Evolutionary conservation across 2,113 vertebrate species (phyloP), one percentile per base, ranked within the genome.

Genomic region (Tympanuchus pallidicinctus): DNA sequence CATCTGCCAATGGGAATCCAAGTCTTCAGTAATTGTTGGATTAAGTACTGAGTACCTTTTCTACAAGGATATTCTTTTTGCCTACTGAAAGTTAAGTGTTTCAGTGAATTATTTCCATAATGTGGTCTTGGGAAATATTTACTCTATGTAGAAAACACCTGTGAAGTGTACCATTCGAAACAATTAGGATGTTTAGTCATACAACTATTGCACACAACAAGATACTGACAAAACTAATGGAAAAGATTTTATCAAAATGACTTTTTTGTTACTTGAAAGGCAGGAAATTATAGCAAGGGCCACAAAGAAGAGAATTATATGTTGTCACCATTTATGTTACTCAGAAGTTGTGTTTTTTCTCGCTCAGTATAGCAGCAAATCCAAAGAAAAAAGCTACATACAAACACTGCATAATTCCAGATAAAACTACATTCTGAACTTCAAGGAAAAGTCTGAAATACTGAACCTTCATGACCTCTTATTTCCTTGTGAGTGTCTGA

Each of bases 291-390:
- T 73, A 93, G 80, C 82, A 95, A 94, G 91, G 88, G 86, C 88
- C 96, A 80, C 97, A 98, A 98, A 86, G 85, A 90, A 83, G 93
- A 91, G 95, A 95, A 94, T 95, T 88, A 77, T 32, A 77, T 43
- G 75, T 98, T 98, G 97, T 91, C 94, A 97, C 97, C 91, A 96
- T 97, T 98, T 96, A 92, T 90, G 97, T 97, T 90, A 56, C 94
- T 93, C 67, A 78, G 92, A 76, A 93, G 70, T 81, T 96, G 40
- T 88, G 76, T 76, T 97, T 97, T 96, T 88, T 80, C 66, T 47
- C 88, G 66, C 90, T 97, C 67, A 88, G 47, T 70, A 76, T 86
- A 95, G 76, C 76, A 96, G 86, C 45, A 95, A 91, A 90, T 97
- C 95, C 77, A 82, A 95, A 95, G 92, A 80, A 96, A 76, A 64